Percentiles rank a stretch among this genome's conserved stretches.
These are phyloP conservation scores for Taxidea taxus DNA, from an alignment of 2,113 vertebrate species.

Conservation along the genomic window DNA sequence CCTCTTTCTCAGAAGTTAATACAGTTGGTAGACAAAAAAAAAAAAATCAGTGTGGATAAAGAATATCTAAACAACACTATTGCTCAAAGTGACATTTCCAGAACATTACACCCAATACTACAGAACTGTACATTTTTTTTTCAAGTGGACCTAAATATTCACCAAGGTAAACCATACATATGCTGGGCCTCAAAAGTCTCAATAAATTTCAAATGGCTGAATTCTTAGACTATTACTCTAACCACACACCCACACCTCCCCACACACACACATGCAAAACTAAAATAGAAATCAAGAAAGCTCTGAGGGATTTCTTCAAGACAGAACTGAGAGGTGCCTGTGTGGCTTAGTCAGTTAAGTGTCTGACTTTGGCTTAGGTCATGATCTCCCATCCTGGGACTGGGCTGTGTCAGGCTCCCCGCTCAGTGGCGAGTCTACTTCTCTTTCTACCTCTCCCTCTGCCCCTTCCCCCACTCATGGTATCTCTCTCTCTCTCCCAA, in stretches of 20 bases:
- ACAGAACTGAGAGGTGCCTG: neutral
- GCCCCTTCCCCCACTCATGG: neutral
- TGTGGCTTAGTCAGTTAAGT: neutral
- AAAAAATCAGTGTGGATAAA: neutral
- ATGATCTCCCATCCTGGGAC: neutral
- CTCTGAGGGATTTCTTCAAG: neutral
- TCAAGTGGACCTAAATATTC: too few relatives aligned
- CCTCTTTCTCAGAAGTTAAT: neutral
- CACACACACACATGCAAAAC: neutral
- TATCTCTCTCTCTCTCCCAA: too few relatives aligned
- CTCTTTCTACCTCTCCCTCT: neutral
- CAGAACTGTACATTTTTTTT: neutral
- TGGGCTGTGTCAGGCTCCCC: neutral
- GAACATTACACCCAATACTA: neutral
- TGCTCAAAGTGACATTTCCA: neutral
- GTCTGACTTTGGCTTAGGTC: neutral
- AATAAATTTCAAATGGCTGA: neutral
- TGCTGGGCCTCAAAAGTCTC: neutral
- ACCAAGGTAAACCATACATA: neutral
- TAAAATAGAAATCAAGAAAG: neutral
- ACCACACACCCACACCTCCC: neutral
- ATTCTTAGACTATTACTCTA: neutral
- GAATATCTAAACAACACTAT: neutral
- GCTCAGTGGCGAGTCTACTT: neutral
- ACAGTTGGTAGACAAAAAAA: neutral